Evolutionary conservation across 2,113 vertebrate genomes (phyloP).

Genomic region (Elanus axillaris): DNA sequence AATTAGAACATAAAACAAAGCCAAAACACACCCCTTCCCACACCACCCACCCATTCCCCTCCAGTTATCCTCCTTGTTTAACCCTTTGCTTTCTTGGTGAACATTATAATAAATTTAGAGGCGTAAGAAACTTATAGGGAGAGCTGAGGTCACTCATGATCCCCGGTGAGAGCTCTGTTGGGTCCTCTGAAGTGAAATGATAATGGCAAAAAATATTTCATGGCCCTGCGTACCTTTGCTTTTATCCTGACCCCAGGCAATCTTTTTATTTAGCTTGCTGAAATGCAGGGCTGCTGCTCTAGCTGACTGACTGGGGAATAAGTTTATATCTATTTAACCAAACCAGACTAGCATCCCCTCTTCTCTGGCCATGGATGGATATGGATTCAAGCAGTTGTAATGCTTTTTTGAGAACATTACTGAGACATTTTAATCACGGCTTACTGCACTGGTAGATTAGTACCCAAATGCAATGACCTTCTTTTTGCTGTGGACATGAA

Average conservation of each 20-base stretch:
- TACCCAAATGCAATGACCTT: conserved; percentile 37
- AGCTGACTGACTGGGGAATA: conserved; percentile 49
- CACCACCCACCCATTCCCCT: no score
- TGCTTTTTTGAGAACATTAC: conserved; percentile 16
- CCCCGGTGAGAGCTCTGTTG: not conserved
- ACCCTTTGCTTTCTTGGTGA: conserved; percentile 20
- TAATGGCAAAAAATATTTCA: conserved; percentile 39
- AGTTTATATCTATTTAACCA: conserved; percentile 40
- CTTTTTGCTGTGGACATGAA: conserved; percentile 25
- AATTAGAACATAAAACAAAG: not conserved
- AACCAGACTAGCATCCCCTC: conserved; percentile 35
- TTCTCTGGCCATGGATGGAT: conserved; percentile 21
- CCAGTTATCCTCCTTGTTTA: not conserved
- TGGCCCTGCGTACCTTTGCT: conserved; percentile 52
- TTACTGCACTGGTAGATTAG: conserved; percentile 63
- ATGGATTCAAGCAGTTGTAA: conserved; percentile 48
- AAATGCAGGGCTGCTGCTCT: conserved; percentile 40
- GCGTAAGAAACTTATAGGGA: not conserved
- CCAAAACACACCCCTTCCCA: not conserved
- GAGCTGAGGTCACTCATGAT: conserved; percentile 11
- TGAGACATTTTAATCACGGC: conserved; percentile 51
- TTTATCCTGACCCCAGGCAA: conserved; percentile 59
- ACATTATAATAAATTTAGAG: not conserved
- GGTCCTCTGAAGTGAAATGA: conserved; percentile 47
- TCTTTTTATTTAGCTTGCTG: conserved; percentile 57